Evolutionary conservation across 1,140 invertebrate genomes (phyloP).

Genomic region (Zaprionus capensis): DNA sequence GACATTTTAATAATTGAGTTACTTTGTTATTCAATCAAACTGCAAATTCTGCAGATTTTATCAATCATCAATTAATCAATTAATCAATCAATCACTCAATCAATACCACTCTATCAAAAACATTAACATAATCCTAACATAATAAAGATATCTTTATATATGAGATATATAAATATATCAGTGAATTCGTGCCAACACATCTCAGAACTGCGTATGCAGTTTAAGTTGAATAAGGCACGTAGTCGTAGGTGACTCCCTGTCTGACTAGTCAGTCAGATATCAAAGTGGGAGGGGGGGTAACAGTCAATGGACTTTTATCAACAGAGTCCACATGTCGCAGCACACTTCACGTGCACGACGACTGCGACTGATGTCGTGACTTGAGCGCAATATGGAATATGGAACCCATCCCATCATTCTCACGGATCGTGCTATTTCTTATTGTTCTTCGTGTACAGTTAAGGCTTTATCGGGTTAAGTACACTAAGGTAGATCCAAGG

Average conservation of each 20-base stretch:
- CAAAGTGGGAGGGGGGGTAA: not conserved
- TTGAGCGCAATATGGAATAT: slow-evolving; percentile 5
- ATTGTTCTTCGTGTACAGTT: not conserved
- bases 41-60: too few relatives aligned
- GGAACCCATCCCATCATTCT: not conserved
- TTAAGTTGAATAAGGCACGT: slow-evolving; percentile 12
- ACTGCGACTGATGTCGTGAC: slow-evolving; percentile 2
- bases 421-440: slow-evolving; percentile 19
- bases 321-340: slow-evolving; percentile 5
- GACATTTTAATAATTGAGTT: too few relatives aligned
- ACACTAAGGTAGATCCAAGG: too few relatives aligned
- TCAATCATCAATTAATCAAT: too few relatives aligned
- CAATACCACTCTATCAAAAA: too few relatives aligned
- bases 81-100: too few relatives aligned
- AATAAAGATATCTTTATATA: too few relatives aligned
- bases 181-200: not conserved
- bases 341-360: slow-evolving; percentile 24
- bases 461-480: not conserved
- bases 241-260: slow-evolving; percentile 13
- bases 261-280: not conserved
- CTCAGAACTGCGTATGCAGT: not conserved
- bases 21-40: too few relatives aligned
- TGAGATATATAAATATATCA: too few relatives aligned
- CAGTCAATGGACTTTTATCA: slow-evolving; percentile 54
- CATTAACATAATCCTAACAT: too few relatives aligned